Base-by-base conservation (phyloP, 1,140 invertebrate genomes). In the Eulimnadia texana region DNA sequence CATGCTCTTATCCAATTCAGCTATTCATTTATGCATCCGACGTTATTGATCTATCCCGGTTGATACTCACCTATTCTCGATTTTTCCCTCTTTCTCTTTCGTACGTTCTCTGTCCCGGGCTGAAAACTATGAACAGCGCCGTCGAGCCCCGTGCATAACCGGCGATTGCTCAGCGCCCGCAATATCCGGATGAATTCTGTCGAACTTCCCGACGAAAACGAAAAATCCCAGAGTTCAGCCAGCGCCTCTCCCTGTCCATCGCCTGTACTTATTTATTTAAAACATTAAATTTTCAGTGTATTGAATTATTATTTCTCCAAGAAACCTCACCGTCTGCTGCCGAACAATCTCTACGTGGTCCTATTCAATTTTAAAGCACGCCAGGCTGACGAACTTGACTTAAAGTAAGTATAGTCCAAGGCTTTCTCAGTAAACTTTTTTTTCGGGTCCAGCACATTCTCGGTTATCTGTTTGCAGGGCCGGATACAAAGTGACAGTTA, bases 301-400 rank as follows among this genome's bases (percentile, higher is more conserved):
- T 71, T 75, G 54, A 61, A 60, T 47, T 50, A 55, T 56, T 28
- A 16, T 2, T 61, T 61, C 33, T 53, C 49, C 19, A 76, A 89
- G 84, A 90, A 90, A 74, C 82, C 85, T 33, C 85, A 90, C 73
- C 79, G 87, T 24, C 76, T 93, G 33, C 77, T 93, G 58, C 88
- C 90, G 6, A 92, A 90, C 20, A 93, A 94, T 70, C 77, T 94
- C 13, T 96, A 94, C 73, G 92, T 96, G 42, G 90, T 93, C 24
- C 77, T 97, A 13, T 97, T 96, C 77, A 93, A 95, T 72, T 97
- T 95, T 73, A 89, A 90, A 70, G 88, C 90, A 1, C 80, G 93
- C 55, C 92, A 95, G 72, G 84, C 85, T 50, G 93, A 96, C 72
- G 93, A 96, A 72, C 73, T 97, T 62, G 92, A 96, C 72, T 78